Evolutionary conservation across 2,797 vertebrate species (phyloP), one percentile per base, ranked within the genome.

Genomic region (Ambastaia sidthimunki): DNA sequence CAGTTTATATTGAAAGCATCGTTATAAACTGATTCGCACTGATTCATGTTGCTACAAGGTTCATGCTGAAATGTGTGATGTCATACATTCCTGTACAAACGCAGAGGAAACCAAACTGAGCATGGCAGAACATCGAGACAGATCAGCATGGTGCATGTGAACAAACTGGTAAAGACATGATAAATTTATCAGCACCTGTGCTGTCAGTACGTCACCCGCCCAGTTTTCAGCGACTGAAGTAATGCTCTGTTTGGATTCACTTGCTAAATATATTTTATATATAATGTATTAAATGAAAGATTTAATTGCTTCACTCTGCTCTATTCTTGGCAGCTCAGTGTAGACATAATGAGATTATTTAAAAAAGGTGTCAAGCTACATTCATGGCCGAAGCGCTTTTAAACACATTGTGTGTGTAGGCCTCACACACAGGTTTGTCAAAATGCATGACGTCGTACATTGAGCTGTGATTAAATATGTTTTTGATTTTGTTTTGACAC

Each of bases 381-480:
- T 55, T 72, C 62, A n/a, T 19, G 21, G 47, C 31, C 2, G 11
- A 63, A 72, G 16, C 48, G 0, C 1, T 77, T 80, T 60, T 47
- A 44, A 19, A 12, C 13, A 3, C 57, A n/a, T 79, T 25, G 13
- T 34, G 16, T 68, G 70, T 47, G 68, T 74, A 57, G 25, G 23
- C 54, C 23, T 19, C 65, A 16, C 68, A 63, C 65, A 69, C 57
- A 25, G 15, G 31, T 48, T 41, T 68, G 65, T 78, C 79, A 21
- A 23, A 78, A 65, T 3, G n/a, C 34, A 25, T 68, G 63, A 74
- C 16, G 18, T n/a, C 18, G 50, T n/a, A 52, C 50, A 60, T 34
- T 48, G 55, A n/a, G 47, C 59, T 65, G n/a, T 25, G 48, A 83
- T 79, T 50, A 76, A 76, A 59, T 19, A 57, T 73, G 68, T 4